These are phyloP conservation scores for Vanessa tameamea DNA, from an alignment of 1,140 invertebrate species.

Conservation along the genomic window DNA sequence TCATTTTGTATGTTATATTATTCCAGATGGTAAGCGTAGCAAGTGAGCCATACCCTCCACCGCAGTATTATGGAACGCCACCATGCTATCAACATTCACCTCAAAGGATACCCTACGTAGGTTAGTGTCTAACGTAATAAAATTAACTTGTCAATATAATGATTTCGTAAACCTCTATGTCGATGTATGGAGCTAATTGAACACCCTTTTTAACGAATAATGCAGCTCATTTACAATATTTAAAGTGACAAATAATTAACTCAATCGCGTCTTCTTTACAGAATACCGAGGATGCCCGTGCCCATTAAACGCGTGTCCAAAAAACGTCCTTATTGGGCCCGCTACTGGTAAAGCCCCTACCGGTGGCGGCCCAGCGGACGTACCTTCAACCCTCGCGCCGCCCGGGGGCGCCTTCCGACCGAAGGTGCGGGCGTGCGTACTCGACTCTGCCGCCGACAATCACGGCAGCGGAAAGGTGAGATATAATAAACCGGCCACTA, in stretches of 20 bases:
- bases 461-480: constrained; percentile 74
- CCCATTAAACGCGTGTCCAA: constrained; percentile 95
- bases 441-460: constrained; percentile 64
- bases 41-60: constrained; percentile 81
- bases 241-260: too few species aligned
- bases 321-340: constrained; percentile 98
- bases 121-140: constrained; percentile 69
- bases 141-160: neutral
- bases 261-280: constrained; percentile 39
- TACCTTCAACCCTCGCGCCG: constrained; percentile 72
- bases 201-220: neutral
- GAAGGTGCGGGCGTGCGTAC: constrained; percentile 73
- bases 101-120: constrained; percentile 84
- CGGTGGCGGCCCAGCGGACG: constrained; percentile 77
- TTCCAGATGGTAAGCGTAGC: constrained; percentile 81
- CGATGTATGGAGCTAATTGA: neutral
- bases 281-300: constrained; percentile 88
- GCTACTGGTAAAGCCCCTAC: constrained; percentile 90
- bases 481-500: neutral
- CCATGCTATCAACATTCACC: constrained; percentile 87
- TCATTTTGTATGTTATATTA: constrained; percentile 2
- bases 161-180: neutral
- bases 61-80: constrained; percentile 82
- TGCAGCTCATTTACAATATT: neutral
- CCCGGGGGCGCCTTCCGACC: constrained; percentile 73